Percentiles rank a stretch among this genome's conserved stretches.
These are phyloP conservation scores for Gopherus flavomarginatus DNA, from an alignment of 2,113 vertebrate genomes.

Conservation along the genomic window DNA sequence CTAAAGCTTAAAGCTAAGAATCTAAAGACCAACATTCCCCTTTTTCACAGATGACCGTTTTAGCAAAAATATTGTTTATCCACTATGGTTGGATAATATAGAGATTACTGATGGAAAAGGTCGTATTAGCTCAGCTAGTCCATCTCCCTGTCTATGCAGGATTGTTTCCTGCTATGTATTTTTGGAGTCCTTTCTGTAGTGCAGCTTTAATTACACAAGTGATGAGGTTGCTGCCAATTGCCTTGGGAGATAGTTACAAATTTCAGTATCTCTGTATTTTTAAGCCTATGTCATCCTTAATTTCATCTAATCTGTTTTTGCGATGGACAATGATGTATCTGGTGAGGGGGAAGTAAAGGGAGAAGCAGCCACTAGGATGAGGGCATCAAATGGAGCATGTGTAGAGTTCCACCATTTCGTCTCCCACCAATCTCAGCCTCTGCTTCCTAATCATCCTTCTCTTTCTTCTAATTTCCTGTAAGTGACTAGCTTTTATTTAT, in stretches of 20 bases:
- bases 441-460: neutral
- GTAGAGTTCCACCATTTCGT: neutral
- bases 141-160: neutral
- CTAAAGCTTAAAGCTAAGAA: neutral
- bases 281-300: neutral
- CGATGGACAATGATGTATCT: neutral
- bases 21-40: neutral
- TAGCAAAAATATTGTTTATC: neutral
- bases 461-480: neutral
- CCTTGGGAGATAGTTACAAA: neutral
- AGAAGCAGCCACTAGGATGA: neutral
- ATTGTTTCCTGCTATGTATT: neutral
- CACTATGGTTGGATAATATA: neutral
- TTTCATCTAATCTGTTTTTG: neutral
- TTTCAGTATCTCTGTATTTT: neutral
- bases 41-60: neutral
- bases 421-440: neutral
- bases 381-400: neutral
- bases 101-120: conserved; percentile 20
- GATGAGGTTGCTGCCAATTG: neutral
- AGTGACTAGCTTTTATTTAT: neutral
- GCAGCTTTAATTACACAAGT: neutral
- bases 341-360: neutral
- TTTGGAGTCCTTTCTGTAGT: neutral
- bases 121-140: neutral